Base-by-base conservation (phyloP, 2,888 invertebrate species). In the Oeneis ivallda region DNA sequence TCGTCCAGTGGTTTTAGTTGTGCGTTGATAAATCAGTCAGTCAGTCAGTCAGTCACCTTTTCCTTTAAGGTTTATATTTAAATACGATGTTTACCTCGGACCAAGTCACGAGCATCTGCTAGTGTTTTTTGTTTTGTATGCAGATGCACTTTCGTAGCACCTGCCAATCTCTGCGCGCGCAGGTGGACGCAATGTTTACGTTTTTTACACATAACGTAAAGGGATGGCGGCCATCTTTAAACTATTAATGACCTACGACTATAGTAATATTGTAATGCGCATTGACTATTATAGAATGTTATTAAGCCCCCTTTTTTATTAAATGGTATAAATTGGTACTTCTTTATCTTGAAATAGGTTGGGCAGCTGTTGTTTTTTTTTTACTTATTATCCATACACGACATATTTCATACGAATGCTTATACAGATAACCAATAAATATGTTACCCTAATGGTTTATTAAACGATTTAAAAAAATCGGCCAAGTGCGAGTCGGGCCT, bases 111-210 rank as follows among this genome's bases (percentile, higher is more conserved):
- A 9, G 41, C 61, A 61, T 61, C 61, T 61, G 61, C 61, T 26
- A 52, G 39, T 47, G n/a, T 52, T 43, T 11, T 41, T n/a, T 15
- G 41, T 11, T 41, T n/a, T 15, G 41, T 32, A 70, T 79, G 86
- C 89, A 89, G 87, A 86, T 88, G 87, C 79, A 74, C 74, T 68
- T 71, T 72, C 75, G 75, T 73, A 70, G 76, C 90, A 90, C 91
- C 91, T 90, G 90, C 90, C 88, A 90, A 91, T 91, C 91, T 84
- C 79, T 79, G 87, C 85, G 79, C 72, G 75, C 76, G 79, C 80
- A 89, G 89, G 89, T 91, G 90, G 80, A 73, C 39, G 74, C 72
- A 71, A 71, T 88, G 87, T 89, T 88, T 87, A 89, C 79, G 79
- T 87, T 89, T 90, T 87, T 88, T 56, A 56, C 62, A 62, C 65